A percentile compares a stretch with the other conserved stretches of the same genome.
phyloP scores from a whole-genome alignment of 2,113 vertebrate species.

The Muntiacus reevesi region DNA sequence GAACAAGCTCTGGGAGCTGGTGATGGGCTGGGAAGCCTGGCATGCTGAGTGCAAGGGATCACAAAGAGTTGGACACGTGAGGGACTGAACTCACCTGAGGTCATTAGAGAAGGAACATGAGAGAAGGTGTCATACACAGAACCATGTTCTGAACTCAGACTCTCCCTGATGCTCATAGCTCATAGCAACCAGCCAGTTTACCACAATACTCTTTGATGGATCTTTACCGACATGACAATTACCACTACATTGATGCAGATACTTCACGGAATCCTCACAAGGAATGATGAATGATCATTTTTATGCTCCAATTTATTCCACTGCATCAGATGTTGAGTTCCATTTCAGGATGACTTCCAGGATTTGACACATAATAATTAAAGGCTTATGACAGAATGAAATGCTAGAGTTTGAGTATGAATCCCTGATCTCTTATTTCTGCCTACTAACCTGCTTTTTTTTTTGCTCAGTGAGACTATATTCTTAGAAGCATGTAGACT shows the following conservation, averaged over 20 bases:
- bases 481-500: neutral
- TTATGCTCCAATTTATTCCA: neutral
- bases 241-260: too few relatives aligned
- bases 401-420: neutral
- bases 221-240: neutral
- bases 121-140: neutral
- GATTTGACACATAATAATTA: neutral
- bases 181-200: neutral
- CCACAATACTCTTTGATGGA: neutral
- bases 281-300: neutral
- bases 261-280: neutral
- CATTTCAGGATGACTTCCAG: neutral
- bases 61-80: too few relatives aligned
- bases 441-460: neutral
- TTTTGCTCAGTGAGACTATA: neutral
- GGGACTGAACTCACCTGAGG: too few relatives aligned
- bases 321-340: neutral
- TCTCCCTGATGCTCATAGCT: neutral
- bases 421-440: neutral
- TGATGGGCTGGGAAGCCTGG: too few relatives aligned
- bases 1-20: too few relatives aligned
- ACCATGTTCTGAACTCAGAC: neutral
- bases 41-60: too few relatives aligned
- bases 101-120: neutral
- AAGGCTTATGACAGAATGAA: neutral